A percentile compares a stretch with the other conserved stretches of the same genome.
These are phyloP conservation scores for Xenops minutus DNA, from an alignment of 2,797 vertebrate genomes.

Conservation along the genomic window DNA sequence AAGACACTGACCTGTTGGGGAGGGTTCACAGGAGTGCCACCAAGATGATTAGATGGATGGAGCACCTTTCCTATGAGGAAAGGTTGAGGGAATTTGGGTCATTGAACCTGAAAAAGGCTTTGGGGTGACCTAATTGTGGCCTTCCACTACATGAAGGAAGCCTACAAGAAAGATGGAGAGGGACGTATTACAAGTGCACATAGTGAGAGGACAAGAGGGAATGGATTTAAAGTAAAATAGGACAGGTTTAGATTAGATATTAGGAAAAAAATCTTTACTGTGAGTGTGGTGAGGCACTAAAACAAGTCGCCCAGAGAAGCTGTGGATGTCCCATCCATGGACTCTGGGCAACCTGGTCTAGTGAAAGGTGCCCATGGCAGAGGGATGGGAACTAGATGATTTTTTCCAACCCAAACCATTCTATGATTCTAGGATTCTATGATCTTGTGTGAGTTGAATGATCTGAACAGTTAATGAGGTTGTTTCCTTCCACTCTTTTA, in stretches of 20 bases:
- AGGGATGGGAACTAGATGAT: background rate
- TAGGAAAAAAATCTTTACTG: background rate
- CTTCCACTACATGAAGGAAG: background rate
- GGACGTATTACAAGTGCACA: background rate
- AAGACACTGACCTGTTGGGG: background rate
- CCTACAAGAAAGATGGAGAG: background rate
- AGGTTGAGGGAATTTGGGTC: background rate
- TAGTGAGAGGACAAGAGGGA: background rate
- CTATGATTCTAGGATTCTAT: background rate
- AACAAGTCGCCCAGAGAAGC: background rate
- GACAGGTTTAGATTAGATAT: background rate
- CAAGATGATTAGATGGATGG: background rate
- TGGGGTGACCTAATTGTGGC: background rate
- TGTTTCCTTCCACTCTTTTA: background rate
- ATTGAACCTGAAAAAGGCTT: background rate
- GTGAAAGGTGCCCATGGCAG: background rate
- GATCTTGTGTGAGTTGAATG: background rate
- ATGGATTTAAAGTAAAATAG: background rate
- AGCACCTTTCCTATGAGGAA: background rate
- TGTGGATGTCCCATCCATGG: background rate
- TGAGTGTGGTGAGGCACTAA: background rate
- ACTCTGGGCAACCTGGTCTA: background rate
- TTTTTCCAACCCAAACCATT: background rate
- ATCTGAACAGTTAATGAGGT: background rate
- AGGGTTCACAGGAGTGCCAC: background rate